Percentiles rank a stretch among this genome's conserved stretches.
These are phyloP conservation scores for Tachysurus fulvidraco DNA, from an alignment of 2,113 vertebrate genomes.

Conservation along the genomic window DNA sequence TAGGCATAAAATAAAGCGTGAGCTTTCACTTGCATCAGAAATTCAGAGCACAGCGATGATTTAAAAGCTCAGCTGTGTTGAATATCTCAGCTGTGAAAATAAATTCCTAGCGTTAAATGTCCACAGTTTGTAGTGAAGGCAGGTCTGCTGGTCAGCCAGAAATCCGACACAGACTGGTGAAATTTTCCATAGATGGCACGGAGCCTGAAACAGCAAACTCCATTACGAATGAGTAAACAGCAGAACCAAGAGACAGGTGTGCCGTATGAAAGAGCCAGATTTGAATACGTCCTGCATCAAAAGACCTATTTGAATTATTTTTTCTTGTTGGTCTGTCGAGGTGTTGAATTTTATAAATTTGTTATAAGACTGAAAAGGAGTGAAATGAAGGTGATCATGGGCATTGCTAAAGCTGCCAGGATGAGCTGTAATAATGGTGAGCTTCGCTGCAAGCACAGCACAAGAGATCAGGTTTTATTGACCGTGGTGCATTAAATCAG, in stretches of 20 bases:
- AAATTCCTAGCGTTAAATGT: neutral
- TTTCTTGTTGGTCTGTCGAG: neutral
- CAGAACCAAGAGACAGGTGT: neutral
- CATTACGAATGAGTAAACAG: neutral
- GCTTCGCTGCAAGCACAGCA: too few species aligned
- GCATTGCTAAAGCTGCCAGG: neutral
- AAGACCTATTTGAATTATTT: neutral
- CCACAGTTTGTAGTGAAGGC: slow-evolving; percentile 5
- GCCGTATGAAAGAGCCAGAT: neutral
- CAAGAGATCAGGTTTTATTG: neutral
- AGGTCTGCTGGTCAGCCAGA: neutral
- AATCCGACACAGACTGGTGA: neutral
- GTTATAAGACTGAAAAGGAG: neutral
- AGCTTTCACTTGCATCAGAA: neutral
- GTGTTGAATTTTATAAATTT: neutral
- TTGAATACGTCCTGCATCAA: neutral
- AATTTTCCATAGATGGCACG: neutral
- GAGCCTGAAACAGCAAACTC: slow-evolving; percentile 10
- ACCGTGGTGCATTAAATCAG: neutral
- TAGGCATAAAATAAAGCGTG: neutral
- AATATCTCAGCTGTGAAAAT: slow-evolving; percentile 27
- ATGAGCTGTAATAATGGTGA: neutral
- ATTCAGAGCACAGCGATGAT: neutral
- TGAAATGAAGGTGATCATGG: neutral
- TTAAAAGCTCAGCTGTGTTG: slow-evolving; percentile 15